Evolutionary conservation across 2,113 vertebrate species (phyloP).

Genomic region (Cinclus mexicanus): DNA sequence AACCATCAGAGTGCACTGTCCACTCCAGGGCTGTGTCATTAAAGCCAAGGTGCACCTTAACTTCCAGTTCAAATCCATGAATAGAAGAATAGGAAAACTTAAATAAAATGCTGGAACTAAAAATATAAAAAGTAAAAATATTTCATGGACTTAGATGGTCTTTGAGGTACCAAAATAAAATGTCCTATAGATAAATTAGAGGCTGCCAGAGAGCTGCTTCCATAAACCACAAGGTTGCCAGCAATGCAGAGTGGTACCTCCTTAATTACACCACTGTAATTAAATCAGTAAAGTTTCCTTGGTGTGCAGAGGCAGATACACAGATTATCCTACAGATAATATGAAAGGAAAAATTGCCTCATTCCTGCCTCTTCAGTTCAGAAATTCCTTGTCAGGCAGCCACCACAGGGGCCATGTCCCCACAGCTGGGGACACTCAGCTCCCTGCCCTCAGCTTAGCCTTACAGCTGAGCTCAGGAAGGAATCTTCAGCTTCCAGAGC

Average conservation of each 20-base stretch:
- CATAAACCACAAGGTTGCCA: not conserved
- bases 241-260: not conserved
- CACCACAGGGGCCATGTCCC: accelerated
- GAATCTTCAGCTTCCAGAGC: not conserved
- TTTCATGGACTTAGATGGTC: not conserved
- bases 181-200: not conserved
- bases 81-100: not conserved
- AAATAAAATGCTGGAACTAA: not conserved
- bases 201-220: not conserved
- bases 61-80: not conserved
- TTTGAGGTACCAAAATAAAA: not conserved
- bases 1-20: not conserved
- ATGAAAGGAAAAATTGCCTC: not conserved
- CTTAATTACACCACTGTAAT: constrained; percentile 34
- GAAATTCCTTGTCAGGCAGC: not conserved
- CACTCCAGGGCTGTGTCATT: not conserved
- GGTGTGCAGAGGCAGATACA: not conserved
- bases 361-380: not conserved
- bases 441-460: not conserved
- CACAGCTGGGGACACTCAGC: not conserved
- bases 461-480: not conserved
- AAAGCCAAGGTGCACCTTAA: not conserved
- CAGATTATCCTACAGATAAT: constrained; percentile 1
- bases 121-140: not conserved
- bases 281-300: constrained; percentile 12